Conservation (phyloP, 2,113 vertebrate species). For the Callopanchax toddi region DNA sequence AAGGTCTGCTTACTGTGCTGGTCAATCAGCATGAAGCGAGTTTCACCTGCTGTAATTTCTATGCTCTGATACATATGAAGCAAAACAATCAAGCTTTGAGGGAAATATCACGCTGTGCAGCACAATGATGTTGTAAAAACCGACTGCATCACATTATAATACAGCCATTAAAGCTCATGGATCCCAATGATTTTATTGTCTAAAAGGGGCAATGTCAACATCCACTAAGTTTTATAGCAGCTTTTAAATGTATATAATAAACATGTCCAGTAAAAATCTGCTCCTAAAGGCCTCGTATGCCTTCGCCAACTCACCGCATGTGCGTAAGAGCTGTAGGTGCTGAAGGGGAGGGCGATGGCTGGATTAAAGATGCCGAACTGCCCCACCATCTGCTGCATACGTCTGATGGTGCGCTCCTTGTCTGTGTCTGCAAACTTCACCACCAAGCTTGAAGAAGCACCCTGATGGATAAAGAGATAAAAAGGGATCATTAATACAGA, state of each 20-base stretch:
- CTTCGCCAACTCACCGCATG: conserved; percentile 91
- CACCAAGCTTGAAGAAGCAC: conserved; percentile 98
- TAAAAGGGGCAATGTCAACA: conserved; percentile 5
- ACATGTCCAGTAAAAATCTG: background rate
- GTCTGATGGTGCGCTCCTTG: conserved; percentile 95
- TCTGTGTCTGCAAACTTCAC: conserved; percentile 99
- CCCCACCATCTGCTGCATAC: conserved; percentile 99
- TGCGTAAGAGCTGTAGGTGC: conserved; percentile 97
- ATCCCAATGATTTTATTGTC: conserved; percentile 7
- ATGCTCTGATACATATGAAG: too few relatives aligned
- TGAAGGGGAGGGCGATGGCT: conserved; percentile 95
- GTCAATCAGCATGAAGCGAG: too few relatives aligned
- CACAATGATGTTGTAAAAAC: background rate
- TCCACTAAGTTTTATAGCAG: background rate
- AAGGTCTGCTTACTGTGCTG: too few relatives aligned
- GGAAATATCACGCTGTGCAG: background rate
- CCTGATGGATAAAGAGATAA: conserved; percentile 76
- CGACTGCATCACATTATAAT: background rate
- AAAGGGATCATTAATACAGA: too few relatives aligned
- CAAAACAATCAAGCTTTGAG: background rate
- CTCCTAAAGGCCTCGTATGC: background rate
- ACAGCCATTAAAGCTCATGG: background rate
- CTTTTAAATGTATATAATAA: conserved; percentile 1
- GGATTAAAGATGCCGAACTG: conserved; percentile 98
- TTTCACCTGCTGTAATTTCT: too few relatives aligned